These are phyloP conservation scores for Nerophis ophidion DNA, from an alignment of 2,113 vertebrate genomes.

Conservation along the genomic window DNA sequence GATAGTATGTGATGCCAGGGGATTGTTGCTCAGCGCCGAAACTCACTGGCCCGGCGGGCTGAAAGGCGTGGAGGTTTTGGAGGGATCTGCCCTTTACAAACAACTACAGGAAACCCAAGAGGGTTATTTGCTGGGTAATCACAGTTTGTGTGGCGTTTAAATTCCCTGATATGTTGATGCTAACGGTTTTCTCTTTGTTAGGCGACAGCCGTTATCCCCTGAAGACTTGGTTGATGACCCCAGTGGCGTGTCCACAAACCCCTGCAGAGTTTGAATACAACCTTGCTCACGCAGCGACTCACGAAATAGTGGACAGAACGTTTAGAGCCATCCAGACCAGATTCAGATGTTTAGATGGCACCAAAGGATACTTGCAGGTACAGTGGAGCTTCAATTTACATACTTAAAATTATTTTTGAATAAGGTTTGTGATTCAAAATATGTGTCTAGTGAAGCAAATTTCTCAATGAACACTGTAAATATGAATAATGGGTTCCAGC, in stretches of 20 bases:
- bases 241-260: slow-evolving; percentile 79
- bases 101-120: slow-evolving; percentile 73
- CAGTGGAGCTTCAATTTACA: too few relatives aligned
- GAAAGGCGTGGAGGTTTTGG: slow-evolving; percentile 75
- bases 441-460: too few relatives aligned
- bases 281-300: slow-evolving; percentile 82
- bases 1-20: slow-evolving; percentile 85
- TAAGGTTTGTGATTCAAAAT: too few relatives aligned
- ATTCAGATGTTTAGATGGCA: slow-evolving; percentile 90
- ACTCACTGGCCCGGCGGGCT: slow-evolving; percentile 88
- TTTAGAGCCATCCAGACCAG: slow-evolving; percentile 83
- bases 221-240: slow-evolving; percentile 89
- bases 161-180: not conserved
- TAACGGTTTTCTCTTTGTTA: slow-evolving; percentile 33
- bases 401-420: too few relatives aligned
- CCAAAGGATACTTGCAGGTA: slow-evolving; percentile 82
- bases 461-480: too few relatives aligned
- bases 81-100: slow-evolving; percentile 76
- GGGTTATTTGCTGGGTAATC: slow-evolving; percentile 89
- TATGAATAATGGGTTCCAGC: too few relatives aligned
- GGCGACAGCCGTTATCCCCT: slow-evolving; percentile 84
- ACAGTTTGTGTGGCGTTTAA: not conserved
- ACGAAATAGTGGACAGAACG: slow-evolving; percentile 83
- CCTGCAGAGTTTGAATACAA: slow-evolving; percentile 86
- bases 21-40: slow-evolving; percentile 84